Evolutionary conservation across 1,140 invertebrate species (phyloP).

Genomic region (Streblospio benedicti): DNA sequence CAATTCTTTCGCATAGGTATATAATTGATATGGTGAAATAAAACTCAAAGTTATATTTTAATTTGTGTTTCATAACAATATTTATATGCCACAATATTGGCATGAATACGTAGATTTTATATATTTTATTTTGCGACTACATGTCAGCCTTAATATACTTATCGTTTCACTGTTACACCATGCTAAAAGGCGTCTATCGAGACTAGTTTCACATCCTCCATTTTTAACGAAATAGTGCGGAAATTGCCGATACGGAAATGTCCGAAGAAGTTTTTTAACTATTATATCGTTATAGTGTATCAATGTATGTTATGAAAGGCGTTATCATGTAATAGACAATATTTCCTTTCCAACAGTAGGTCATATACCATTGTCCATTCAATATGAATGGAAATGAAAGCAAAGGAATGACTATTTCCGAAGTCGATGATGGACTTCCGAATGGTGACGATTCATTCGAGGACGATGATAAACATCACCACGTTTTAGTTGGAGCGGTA

Average conservation of each 20-base stretch:
- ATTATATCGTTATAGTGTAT: not conserved
- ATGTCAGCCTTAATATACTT: too few species aligned
- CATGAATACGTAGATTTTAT: too few species aligned
- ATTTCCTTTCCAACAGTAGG: not conserved
- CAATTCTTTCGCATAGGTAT: too few species aligned
- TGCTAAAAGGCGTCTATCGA: too few species aligned
- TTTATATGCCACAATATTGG: too few species aligned
- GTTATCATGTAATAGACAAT: not conserved
- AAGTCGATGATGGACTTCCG: slow-evolving; percentile 45
- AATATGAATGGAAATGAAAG: slow-evolving; percentile 11
- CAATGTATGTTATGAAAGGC: not conserved
- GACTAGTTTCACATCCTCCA: too few species aligned
- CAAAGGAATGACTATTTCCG: slow-evolving; percentile 30
- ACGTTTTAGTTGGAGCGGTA: not conserved
- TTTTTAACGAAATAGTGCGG: slow-evolving; percentile 31
- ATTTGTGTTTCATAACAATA: too few species aligned
- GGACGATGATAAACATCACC: slow-evolving; percentile 3
- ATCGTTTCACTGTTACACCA: too few species aligned
- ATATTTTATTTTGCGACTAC: too few species aligned
- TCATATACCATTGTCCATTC: too few species aligned
- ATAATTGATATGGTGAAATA: too few species aligned
- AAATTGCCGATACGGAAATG: slow-evolving; percentile 29
- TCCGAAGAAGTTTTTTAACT: slow-evolving; percentile 2
- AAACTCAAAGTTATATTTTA: too few species aligned
- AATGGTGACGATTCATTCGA: slow-evolving; percentile 46